phyloP scores from a whole-genome alignment of 2,888 invertebrate genomes.

The Ectropis crepuscularia region DNA sequence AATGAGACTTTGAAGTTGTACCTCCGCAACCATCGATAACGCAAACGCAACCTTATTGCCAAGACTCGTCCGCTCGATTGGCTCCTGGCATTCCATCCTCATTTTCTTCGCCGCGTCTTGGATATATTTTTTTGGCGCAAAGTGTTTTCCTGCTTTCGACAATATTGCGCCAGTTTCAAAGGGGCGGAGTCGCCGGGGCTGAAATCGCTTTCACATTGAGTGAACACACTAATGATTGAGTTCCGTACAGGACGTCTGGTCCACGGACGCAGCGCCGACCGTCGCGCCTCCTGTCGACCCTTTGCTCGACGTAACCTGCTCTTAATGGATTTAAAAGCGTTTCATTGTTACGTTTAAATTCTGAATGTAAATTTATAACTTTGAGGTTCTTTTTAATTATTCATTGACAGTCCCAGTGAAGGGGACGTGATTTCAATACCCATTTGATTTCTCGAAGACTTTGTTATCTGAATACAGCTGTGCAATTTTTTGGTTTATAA shows the following conservation, averaged over 20 bases:
- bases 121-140: slow-evolving; percentile 74
- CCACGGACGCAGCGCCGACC: slow-evolving; percentile 40
- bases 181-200: slow-evolving; percentile 72
- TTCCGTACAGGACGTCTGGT: slow-evolving; percentile 70
- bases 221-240: slow-evolving; percentile 84
- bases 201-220: slow-evolving; percentile 82
- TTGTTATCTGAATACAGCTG: no score
- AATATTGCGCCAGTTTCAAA: slow-evolving; percentile 82
- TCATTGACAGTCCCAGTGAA: slow-evolving; percentile 13
- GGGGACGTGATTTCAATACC: slow-evolving; percentile 10
- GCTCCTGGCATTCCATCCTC: slow-evolving; percentile 74
- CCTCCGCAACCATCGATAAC: slow-evolving; percentile 69
- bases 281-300: slow-evolving; percentile 54
- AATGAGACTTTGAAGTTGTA: slow-evolving; percentile 43
- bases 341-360: slow-evolving; percentile 61
- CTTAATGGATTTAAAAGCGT: slow-evolving; percentile 74
- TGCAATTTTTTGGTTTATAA: no score
- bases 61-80: slow-evolving; percentile 76
- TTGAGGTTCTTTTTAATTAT: slow-evolving; percentile 16
- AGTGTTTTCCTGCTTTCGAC: slow-evolving; percentile 82
- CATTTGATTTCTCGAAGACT: neutral
- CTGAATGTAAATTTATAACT: slow-evolving; percentile 47
- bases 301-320: slow-evolving; percentile 67
- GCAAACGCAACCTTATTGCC: slow-evolving; percentile 74
- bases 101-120: slow-evolving; percentile 73